Evolutionary conservation across 2,113 vertebrate genomes (phyloP), one percentile per base, ranked within the genome.

Genomic region (Monopterus albus): DNA sequence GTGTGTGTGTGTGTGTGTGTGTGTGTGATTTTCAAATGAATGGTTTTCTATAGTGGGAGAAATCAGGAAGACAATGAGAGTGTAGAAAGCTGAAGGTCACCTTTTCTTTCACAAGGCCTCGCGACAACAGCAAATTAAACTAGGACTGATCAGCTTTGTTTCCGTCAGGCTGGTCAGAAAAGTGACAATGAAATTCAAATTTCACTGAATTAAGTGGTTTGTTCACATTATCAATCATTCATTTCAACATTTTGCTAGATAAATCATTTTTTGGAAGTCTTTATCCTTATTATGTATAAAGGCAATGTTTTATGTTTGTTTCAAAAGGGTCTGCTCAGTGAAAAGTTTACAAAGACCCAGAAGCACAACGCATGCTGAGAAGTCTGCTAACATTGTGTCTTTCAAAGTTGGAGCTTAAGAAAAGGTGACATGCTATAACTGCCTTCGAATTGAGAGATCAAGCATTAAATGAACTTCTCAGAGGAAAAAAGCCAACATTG

Each of bases 161-260:
- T 81, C 78, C 92, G 93, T 94, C 94, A 53, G 56, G 83, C 69
- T 83, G 86, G 82, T 92, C 84, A 92, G 49, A 88, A 76, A 90
- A 90, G 62, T 53, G 65, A 21, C 74, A 82, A 88, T 81, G 65
- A 81, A 47, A 82, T 89, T 79, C 71, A 79, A 78, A 91, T 87
- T 65, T 67, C 7, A 51, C 42, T 31, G 18, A 62, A 64, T 78
- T 35, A 60, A 58, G 42, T 50, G 35, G 29, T 61, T 63, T 72
- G 17, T 72, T 73, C 71, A 68, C 31, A 56, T 39, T 45, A 79
- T 87, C 72, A 83, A 78, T 79, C 72, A 75, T 72, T 69, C 9
- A 23, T 49, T 78, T 61, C 20, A 76, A 64, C 31, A 31, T 45
- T 60, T 53, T 63, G 52, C 17, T 20, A 67, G 21, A 31, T 26